Conservation (phyloP, 2,113 vertebrate species). For the Takifugu bimaculatus region DNA sequence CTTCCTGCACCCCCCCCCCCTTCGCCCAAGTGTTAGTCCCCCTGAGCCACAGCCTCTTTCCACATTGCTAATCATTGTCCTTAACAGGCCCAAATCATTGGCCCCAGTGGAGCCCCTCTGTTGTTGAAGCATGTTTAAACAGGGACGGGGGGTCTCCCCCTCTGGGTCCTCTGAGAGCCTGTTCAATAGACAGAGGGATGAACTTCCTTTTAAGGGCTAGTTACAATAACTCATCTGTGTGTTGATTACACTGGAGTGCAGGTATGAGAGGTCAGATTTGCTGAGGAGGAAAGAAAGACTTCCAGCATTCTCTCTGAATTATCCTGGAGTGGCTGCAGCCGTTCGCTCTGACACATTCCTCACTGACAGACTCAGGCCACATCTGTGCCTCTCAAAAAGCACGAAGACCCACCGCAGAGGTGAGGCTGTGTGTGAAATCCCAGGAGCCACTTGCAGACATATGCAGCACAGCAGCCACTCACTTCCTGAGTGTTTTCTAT, state of each 20-base stretch:
- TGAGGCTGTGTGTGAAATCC: constrained; percentile 67
- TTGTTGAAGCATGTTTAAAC: constrained; percentile 70
- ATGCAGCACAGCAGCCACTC: constrained; percentile 37
- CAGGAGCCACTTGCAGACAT: constrained; percentile 50
- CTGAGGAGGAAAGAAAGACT: not conserved
- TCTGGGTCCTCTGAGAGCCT: constrained; percentile 56
- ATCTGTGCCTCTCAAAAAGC: constrained; percentile 56
- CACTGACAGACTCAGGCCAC: no score
- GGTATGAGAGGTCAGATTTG: no score
- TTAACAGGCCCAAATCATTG: no score
- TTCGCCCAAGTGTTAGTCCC: not conserved
- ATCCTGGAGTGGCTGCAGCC: constrained; percentile 39
- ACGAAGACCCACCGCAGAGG: constrained; percentile 65
- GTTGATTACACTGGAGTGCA: constrained; percentile 26
- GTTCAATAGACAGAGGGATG: constrained; percentile 62
- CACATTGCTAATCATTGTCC: no score
- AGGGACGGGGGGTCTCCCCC: constrained; percentile 60
- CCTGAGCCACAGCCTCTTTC: constrained; percentile 5
- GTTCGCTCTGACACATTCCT: constrained; percentile 8
- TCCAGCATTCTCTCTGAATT: constrained; percentile 9
- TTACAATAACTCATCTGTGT: constrained; percentile 53
- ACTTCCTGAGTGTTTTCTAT: not conserved
- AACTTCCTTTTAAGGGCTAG: constrained; percentile 75
- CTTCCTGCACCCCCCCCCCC: constrained; percentile 2
- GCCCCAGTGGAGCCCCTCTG: constrained; percentile 24